Base-by-base conservation (phyloP, 2,888 invertebrate genomes). In the Acleris emargana region DNA sequence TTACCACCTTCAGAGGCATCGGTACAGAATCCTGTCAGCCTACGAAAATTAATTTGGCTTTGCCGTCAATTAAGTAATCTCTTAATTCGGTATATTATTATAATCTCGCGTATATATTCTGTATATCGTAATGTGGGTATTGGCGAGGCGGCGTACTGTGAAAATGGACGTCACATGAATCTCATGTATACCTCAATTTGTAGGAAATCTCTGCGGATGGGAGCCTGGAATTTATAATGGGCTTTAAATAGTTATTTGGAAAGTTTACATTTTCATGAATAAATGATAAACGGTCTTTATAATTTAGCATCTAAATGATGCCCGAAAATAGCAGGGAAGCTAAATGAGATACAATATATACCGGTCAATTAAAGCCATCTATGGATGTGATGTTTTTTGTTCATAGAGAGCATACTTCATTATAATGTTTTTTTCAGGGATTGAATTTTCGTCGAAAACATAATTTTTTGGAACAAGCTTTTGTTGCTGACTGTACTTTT, bases 111-210 rank as follows among this genome's bases (percentile, higher is more conserved):
- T 20, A 49, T 49, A 20, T 38, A 38, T 4, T 20, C 2, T 42
- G 18, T 53, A 38, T 53, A 53, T 18, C 5, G 53, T 53, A 38
- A 53, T 18, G 25, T 2, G 17, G 55, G 45, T 43, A 20, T 57
- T 49, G 47, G 58, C 38, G 58, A 38, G 32, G 58, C 58, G 58
- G 13, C 58, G 58, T 50, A 18, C 32, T 43, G 58, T 58, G 58
- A 58, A 58, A 58, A 50, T 58, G 58, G 58, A 49, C 57, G 47
- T 16, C 38, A 49, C 58, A 50, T 58, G 49, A 58, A 58, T 58
- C 50, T 50, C 47, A 18, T 49, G 49, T 58, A 58, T 50, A 20
- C 28, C 49, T 58, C 58, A 49, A 58, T 58, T 58, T 58, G 58
- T 16, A 17, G 58, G 28, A 38, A 50, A 32, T 50, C 58, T 25